Percentiles rank a stretch among this genome's conserved stretches.
These are phyloP conservation scores for Phallusia fumigata DNA, from an alignment of 23 tunicate genomes.

Conservation along the genomic window DNA sequence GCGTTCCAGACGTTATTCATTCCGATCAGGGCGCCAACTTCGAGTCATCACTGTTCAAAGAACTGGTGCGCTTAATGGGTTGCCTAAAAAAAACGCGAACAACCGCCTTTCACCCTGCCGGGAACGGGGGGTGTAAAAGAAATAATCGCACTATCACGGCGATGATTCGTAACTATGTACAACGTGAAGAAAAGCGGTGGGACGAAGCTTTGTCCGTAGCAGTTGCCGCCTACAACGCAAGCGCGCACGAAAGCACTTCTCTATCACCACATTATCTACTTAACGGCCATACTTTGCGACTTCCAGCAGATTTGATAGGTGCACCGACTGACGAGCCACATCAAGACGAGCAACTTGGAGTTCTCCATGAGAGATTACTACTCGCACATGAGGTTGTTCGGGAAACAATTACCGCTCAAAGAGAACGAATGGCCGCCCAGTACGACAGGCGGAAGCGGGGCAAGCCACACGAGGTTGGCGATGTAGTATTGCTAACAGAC, in stretches of 20 bases:
- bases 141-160: background rate
- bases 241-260: conserved; percentile 19
- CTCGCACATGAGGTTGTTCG: conserved; percentile 3
- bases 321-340: background rate
- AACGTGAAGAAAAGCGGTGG: conserved; percentile 12
- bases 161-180: conserved; percentile 14
- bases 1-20: background rate
- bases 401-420: background rate
- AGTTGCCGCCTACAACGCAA: conserved; percentile 27
- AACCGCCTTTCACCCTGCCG: background rate
- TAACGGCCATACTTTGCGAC: background rate
- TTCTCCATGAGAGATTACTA: background rate
- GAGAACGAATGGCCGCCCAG: background rate
- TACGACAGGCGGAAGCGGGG: background rate
- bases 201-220: conserved; percentile 18
- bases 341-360: background rate
- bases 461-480: background rate
- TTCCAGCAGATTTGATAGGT: conserved; percentile 9
- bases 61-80: background rate
- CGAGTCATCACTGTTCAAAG: background rate
- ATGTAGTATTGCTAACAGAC: background rate
- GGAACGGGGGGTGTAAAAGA: background rate
- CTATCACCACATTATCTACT: conserved; percentile 27
- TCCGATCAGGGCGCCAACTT: background rate
- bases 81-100: background rate